phyloP scores from a whole-genome alignment of 2,113 vertebrate species.

The Zosterops hypoxanthus region DNA sequence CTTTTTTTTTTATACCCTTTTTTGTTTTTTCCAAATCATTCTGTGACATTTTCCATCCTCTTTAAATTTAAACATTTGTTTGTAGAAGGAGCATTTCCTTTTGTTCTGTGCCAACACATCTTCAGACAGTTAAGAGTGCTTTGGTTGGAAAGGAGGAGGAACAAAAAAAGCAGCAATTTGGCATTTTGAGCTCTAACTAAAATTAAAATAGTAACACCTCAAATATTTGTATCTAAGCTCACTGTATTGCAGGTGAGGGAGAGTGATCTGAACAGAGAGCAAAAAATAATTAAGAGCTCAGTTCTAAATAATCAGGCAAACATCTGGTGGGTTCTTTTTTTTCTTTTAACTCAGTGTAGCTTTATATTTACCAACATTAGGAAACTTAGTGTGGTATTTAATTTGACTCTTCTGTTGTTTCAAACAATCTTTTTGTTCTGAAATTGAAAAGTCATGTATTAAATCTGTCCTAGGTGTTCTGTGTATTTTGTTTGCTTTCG shows the following conservation, averaged over 20 bases:
- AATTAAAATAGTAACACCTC: not conserved
- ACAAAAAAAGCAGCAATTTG: not conserved
- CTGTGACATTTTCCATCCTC: not conserved
- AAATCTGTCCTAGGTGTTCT: not conserved
- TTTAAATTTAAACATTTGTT: not conserved
- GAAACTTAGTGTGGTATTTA: not conserved
- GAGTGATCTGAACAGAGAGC: not conserved
- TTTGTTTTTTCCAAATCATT: not conserved
- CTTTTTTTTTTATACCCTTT: not conserved
- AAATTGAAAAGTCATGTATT: conserved; percentile 10
- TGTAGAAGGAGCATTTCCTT: not conserved
- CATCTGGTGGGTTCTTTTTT: not conserved
- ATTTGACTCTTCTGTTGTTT: conserved; percentile 12
- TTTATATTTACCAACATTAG: not conserved
- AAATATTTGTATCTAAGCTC: not conserved
- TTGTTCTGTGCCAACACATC: not conserved
- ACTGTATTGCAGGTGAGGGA: not conserved
- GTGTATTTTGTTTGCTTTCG: not conserved
- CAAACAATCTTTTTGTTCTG: not conserved
- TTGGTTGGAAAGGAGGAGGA: not conserved
- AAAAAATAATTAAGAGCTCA: not conserved
- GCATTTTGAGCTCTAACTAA: not conserved
- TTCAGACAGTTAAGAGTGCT: not conserved
- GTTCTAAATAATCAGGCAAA: not conserved
- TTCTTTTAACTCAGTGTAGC: not conserved